These are phyloP conservation scores for Campoletis sonorensis DNA, from an alignment of 1,140 invertebrate species.

Conservation along the genomic window DNA sequence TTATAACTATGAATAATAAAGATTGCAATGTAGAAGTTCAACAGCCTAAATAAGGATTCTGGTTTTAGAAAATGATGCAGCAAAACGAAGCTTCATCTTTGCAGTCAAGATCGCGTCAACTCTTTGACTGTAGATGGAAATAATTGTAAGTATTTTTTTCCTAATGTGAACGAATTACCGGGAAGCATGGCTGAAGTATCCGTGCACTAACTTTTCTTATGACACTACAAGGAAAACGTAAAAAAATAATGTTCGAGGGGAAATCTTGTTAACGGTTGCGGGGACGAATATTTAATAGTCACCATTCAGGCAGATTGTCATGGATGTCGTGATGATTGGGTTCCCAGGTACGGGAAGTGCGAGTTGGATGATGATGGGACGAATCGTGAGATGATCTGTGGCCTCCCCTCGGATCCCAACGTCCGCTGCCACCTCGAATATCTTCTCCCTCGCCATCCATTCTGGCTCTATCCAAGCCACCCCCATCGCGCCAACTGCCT, in stretches of 20 bases:
- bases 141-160: too few species aligned
- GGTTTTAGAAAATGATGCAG: too few species aligned
- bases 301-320: constrained; percentile 86
- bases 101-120: too few species aligned
- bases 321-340: constrained; percentile 76
- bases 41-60: too few species aligned
- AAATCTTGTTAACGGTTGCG: background rate
- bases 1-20: too few species aligned
- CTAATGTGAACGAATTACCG: too few species aligned
- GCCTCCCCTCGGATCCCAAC: constrained; percentile 76
- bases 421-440: constrained; percentile 64
- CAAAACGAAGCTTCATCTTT: background rate
- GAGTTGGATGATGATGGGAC: constrained; percentile 69
- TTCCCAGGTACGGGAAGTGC: constrained; percentile 70
- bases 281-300: constrained; percentile 53
- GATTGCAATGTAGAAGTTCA: too few species aligned
- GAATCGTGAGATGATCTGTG: constrained; percentile 71
- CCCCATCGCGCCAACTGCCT: constrained; percentile 83
- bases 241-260: background rate
- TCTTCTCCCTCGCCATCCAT: constrained; percentile 67
- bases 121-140: too few species aligned
- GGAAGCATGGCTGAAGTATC: too few species aligned
- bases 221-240: background rate
- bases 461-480: constrained; percentile 71
- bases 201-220: too few species aligned